Evolutionary conservation across 2,113 vertebrate genomes (phyloP).

Genomic region (Smithornis capensis): DNA sequence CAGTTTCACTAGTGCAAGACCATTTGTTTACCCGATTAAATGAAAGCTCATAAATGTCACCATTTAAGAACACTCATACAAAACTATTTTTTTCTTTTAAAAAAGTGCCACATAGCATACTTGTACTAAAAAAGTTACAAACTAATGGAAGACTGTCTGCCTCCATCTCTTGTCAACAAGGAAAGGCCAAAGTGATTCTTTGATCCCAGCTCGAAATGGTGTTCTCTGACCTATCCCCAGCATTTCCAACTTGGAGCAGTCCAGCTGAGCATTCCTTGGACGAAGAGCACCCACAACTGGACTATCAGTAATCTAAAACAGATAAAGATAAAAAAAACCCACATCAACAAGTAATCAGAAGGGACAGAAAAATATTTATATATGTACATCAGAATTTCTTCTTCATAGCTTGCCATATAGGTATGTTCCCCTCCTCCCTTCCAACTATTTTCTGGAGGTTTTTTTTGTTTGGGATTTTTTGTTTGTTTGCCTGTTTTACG

Average conservation of each 20-base stretch:
- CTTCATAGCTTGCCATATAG: not conserved
- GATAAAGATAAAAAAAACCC: not conserved
- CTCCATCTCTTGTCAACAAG: conserved; percentile 93
- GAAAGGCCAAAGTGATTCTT: conserved; percentile 93
- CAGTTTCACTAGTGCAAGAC: conserved; percentile 75
- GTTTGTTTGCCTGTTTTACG: not conserved
- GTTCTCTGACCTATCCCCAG: conserved; percentile 86
- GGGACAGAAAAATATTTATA: not conserved
- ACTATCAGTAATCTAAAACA: conserved; percentile 85
- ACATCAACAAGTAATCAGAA: not conserved
- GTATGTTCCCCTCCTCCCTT: not conserved
- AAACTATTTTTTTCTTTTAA: conserved; percentile 79
- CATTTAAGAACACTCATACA: conserved; percentile 76
- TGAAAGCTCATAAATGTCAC: conserved; percentile 65
- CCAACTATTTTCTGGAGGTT: not conserved
- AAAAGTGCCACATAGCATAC: conserved; percentile 76
- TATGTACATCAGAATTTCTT: not conserved
- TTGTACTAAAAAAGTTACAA: conserved; percentile 65
- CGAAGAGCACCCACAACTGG: conserved; percentile 82
- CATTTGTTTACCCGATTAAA: conserved; percentile 70
- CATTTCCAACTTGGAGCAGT: conserved; percentile 88
- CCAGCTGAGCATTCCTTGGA: conserved; percentile 86
- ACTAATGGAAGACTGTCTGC: conserved; percentile 92
- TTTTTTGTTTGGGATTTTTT: not conserved
- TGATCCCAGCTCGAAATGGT: conserved; percentile 84